Base-by-base conservation (phyloP, 1,140 invertebrate species). In the Saccostrea cuccullata region DNA sequence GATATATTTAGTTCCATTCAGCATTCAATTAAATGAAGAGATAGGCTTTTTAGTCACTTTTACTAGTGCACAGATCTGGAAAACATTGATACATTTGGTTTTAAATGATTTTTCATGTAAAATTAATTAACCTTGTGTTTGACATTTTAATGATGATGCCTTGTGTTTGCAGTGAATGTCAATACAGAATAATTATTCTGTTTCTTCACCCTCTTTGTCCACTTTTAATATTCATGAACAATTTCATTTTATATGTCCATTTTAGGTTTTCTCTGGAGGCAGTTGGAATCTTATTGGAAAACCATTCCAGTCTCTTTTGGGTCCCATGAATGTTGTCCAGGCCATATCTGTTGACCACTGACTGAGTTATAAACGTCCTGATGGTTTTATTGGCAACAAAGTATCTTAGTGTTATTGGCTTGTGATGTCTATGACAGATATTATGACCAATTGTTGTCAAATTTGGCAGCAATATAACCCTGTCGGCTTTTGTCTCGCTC, bases 381-480 rank as follows among this genome's bases (percentile, higher is more conserved):
- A 77, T 77, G 70, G 70, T 77, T 77, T 77, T 77, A 77, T 77
- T 13, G 26, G 23, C 70, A 36, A 30, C 70, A 30, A 77, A 77
- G 70, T 77, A 77, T 17, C 26, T 77, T 77, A 36, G 70, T 77
- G 70, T 77, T 77, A 77, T 77, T 77, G 70, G 70, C 70, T 36
- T 77, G 70, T 77, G 70, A 77, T 77, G 70, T 26, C 26, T 77
- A 26, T 77, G 70, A 77, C 70, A 77, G 70, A 77, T 77, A 77
- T 77, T 77, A 77, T 30, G 70, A 77, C 70, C 70, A 77, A 77
- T 77, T 77, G 70, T 77, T 30, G 70, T 77, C 70, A 30, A 77
- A 77, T 77, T 77, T 77, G 70, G 70, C 70, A 77, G 70, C 70
- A 77, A 77, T 77, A 77, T 77, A 77, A 77, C 30, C 58, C 70